Conservation (phyloP, 2,113 vertebrate genomes). For the Chloropsis cyanopogon region DNA sequence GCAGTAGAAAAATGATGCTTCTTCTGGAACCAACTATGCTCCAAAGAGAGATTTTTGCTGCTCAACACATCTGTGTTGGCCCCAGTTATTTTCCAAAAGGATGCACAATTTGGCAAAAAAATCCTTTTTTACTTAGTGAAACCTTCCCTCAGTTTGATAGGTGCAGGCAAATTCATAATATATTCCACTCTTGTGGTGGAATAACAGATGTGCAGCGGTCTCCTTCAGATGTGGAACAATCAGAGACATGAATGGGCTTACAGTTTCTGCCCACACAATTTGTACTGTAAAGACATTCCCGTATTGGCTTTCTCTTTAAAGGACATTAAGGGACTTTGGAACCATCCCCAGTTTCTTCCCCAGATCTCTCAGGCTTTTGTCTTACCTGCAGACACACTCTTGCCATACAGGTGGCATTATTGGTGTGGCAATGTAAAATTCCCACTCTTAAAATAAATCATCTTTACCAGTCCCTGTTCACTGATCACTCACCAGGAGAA, state of each 20-base stretch:
- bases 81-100: conserved; percentile 52
- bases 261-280: background rate
- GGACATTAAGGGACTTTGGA: background rate
- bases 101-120: conserved; percentile 39
- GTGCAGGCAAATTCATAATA: conserved; percentile 41
- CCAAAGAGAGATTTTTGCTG: conserved; percentile 35
- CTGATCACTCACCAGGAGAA: background rate
- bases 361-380: background rate
- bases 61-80: conserved; percentile 55
- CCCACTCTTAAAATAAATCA: background rate
- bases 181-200: conserved; percentile 36
- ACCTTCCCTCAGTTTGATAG: conserved; percentile 16
- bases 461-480: background rate
- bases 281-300: background rate
- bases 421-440: accelerated
- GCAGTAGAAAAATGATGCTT: background rate
- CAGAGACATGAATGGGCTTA: conserved; percentile 9
- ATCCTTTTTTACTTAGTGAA: background rate
- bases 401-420: background rate
- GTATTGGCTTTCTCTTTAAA: background rate
- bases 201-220: conserved; percentile 33
- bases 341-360: background rate
- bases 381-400: background rate
- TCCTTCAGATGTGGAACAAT: conserved; percentile 43
- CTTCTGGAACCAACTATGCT: conserved; percentile 32